Conservation (phyloP, 2,113 vertebrate genomes). For the Hypomesus transpacificus region DNA sequence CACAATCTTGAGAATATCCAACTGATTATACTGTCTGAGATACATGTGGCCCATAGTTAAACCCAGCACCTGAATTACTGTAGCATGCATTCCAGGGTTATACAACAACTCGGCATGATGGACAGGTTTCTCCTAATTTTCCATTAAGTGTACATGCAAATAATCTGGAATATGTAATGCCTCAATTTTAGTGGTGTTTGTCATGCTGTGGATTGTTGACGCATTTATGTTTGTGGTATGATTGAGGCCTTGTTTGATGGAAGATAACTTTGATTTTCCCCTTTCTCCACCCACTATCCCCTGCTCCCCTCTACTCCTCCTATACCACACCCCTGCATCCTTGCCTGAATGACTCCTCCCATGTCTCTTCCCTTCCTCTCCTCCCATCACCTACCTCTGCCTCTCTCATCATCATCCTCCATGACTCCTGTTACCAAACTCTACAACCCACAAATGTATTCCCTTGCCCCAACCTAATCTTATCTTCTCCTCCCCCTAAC, state of each 20-base stretch:
- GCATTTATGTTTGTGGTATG: slow-evolving; percentile 7
- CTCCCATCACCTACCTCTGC: slow-evolving; percentile 1
- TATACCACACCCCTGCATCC: slow-evolving; percentile 1
- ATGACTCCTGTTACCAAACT: not conserved
- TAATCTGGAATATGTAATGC: no score
- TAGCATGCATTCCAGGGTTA: no score
- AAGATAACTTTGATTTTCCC: slow-evolving; percentile 35
- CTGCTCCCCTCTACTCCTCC: slow-evolving; percentile 21
- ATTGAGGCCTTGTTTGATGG: slow-evolving; percentile 23
- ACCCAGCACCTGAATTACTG: no score
- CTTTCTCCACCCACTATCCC: slow-evolving; percentile 18
- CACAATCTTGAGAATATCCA: no score
- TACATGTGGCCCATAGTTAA: no score
- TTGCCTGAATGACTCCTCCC: slow-evolving; percentile 11
- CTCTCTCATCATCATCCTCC: not conserved
- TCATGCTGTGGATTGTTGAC: not conserved
- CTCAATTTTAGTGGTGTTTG: not conserved
- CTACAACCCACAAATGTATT: not conserved
- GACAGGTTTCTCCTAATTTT: no score
- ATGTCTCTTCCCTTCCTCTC: slow-evolving; percentile 12
- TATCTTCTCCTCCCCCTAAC: slow-evolving; percentile 39
- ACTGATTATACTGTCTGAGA: no score
- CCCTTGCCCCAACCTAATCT: slow-evolving; percentile 8
- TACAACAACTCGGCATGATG: no score
- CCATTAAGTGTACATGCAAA: no score